A percentile compares a stretch with the other conserved stretches of the same genome.
phyloP scores from a whole-genome alignment of 2,797 vertebrate genomes.

The Bovichtus variegatus region DNA sequence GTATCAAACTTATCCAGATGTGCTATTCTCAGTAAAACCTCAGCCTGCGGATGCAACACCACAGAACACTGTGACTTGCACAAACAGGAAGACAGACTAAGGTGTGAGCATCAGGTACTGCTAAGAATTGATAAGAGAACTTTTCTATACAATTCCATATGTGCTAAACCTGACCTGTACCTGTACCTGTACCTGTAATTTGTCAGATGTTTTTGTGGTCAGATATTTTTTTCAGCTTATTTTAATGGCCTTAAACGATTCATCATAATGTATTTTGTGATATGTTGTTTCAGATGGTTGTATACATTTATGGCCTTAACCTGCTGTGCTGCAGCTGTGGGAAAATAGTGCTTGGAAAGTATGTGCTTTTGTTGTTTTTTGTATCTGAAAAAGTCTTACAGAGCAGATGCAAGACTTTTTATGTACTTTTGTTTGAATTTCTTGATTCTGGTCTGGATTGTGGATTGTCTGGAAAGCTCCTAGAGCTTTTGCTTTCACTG shows the following conservation, averaged over 20 bases:
- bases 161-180: background rate
- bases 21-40: constrained; percentile 69
- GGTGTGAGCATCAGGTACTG: background rate
- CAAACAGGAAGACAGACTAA: constrained; percentile 70
- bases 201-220: background rate
- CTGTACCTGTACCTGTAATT: background rate
- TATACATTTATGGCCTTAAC: background rate
- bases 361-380: constrained; percentile 1
- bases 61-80: constrained; percentile 22
- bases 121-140: background rate
- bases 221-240: background rate
- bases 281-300: constrained; percentile 11
- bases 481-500: background rate
- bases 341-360: background rate
- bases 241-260: background rate
- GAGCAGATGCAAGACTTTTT: background rate
- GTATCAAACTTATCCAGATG: constrained; percentile 3
- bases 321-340: constrained; percentile 14
- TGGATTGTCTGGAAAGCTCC: background rate
- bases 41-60: constrained; percentile 48
- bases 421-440: background rate
- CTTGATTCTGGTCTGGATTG: background rate
- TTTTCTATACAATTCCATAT: background rate
- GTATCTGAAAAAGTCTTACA: background rate
- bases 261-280: background rate